Percentiles rank a stretch among this genome's conserved stretches.
Conservation (phyloP, 2,797 vertebrate genomes). For the Sternotherus odoratus region DNA sequence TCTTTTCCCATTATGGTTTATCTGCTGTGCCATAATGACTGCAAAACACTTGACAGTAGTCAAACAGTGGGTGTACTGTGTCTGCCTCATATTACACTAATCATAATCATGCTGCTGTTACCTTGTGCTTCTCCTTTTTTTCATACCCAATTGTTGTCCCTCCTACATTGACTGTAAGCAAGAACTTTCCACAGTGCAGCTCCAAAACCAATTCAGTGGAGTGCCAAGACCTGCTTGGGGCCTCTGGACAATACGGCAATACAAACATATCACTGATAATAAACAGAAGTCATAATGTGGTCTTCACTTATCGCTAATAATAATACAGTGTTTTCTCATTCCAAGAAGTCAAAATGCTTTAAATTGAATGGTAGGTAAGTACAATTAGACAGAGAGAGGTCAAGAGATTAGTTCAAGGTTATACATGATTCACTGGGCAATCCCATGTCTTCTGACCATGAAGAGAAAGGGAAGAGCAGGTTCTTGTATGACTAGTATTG, state of each 20-base stretch:
- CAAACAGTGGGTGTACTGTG: constrained; percentile 65
- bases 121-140: constrained; percentile 11
- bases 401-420: background rate
- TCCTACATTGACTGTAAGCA: constrained; percentile 42
- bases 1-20: constrained; percentile 65
- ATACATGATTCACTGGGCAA: background rate
- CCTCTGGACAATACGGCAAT: background rate
- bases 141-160: constrained; percentile 53
- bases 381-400: background rate
- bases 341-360: background rate
- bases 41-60: constrained; percentile 45
- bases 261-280: background rate
- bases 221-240: background rate
- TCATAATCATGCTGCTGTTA: constrained; percentile 38
- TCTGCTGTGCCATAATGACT: constrained; percentile 68
- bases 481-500: background rate
- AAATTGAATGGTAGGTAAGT: background rate
- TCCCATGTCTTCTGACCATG: background rate
- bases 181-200: background rate
- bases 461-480: background rate
- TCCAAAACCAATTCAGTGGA: background rate
- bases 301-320: background rate
- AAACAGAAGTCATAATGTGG: background rate
- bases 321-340: background rate
- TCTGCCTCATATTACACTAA: constrained; percentile 45